Evolutionary conservation across 2,113 vertebrate species (phyloP), one percentile per base, ranked within the genome.

Genomic region (Rana temporaria): DNA sequence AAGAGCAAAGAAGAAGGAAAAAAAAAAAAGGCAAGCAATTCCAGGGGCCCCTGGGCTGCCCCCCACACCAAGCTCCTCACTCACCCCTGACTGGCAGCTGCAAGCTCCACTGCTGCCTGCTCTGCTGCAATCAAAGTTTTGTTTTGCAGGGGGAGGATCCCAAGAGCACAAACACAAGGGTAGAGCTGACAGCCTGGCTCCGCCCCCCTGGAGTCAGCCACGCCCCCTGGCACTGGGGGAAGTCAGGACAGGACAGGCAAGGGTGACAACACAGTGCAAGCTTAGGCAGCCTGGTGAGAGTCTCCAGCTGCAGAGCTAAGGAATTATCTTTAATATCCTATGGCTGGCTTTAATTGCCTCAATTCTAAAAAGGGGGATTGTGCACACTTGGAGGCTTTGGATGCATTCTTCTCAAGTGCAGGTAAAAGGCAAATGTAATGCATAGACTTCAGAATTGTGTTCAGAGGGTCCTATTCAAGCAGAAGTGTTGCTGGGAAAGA

Each of bases 141-240:
- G 90, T 90, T 90, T 91, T 91, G 85, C 82, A 85, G 92, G 87
- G 94, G 96, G 95, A 90, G 95, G 95, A 88, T 90, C 93, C 89
- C 87, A 34, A 19, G 68, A 79, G 80, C 84, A 87, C 55, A 79
- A 75, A 82, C 60, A 83, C 26, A 24, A 30, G 84, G 82, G 66
- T 84, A 85, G 86, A 85, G 84, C 84, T 85, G 85, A 65, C 87
- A 85, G 84, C 64, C 80, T 87, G 87, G 93, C 92, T 93, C 93
- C 95, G 92, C 95, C 96, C 95, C 92, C 91, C 9, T n/a, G 79
- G 84, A 72, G 85, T 86, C 16, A 52, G 85, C 89, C 91, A 91
- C 90, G 92, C 93, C 93, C 90, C 90, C 60, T 56, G 71, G 79
- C 84, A 57, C 53, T 85, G 84, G 84, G 84, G 89, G 86, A 87